Evolutionary conservation across 2,797 vertebrate genomes (phyloP), one percentile per base, ranked within the genome.

Genomic region (Molossus molossus): DNA sequence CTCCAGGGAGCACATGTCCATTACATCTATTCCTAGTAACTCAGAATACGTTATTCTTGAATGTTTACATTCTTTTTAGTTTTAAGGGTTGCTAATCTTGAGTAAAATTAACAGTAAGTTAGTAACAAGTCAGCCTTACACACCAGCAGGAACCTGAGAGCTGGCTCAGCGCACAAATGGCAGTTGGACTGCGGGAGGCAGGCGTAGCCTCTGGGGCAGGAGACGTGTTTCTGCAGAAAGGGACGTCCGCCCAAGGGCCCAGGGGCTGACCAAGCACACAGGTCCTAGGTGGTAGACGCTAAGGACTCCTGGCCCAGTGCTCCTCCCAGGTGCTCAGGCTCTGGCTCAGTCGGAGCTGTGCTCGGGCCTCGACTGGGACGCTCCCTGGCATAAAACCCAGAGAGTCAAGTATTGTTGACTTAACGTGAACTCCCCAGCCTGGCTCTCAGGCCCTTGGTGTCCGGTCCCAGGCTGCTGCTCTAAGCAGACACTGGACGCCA

Each of bases 301-400:
- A 85, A 9, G 60, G 77, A 79, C 27, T 81, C 33, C 60, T 23
- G 25, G 76, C 4, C 85, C 37, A 65, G 14, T 50, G 57, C 60
- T 82, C 37, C 17, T 57, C 64, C 45, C 27, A 92, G 17, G 48
- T 60, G 40, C 69, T 89, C 33, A 92, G 77, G 33, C 5, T 89
- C 37, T 88, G 55, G 75, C 87, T 72, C 65, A 96, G 62, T 90
- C 8, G 70, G 83, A 83, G 76, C 40, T 65, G 50, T 89, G 8
- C 27, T 73, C 58, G 37, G 92, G 80, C 29, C 82, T 27, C 82
- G 62, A 90, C 15, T 76, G 62, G 29, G 37, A 48, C 58, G 64
- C 57, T 79, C 14, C 8, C 58, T 58, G 21, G 29, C 29, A n/a
- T 7, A 0, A 37, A 21, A 40, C 67, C 29, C 13, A 48, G n/a